Percentiles rank a stretch among this genome's conserved stretches.
Evolutionary conservation across 2,888 invertebrate genomes (phyloP).

Genomic region (Heliconius sara): DNA sequence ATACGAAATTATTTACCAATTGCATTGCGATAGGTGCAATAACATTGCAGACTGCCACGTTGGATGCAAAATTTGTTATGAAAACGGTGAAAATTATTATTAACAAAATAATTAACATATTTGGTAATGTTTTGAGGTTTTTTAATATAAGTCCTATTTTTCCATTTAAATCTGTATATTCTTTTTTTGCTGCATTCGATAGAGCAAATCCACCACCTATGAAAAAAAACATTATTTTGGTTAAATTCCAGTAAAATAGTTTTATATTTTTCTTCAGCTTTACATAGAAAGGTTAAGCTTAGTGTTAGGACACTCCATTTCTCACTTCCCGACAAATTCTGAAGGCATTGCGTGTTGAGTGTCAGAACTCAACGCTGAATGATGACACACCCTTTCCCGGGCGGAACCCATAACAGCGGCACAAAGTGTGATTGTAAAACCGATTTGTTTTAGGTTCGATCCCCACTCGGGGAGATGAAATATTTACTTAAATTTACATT

Average conservation of each 20-base stretch:
- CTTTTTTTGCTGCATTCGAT: conserved; percentile 61
- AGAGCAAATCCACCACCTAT: conserved; percentile 67
- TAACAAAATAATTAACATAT: conserved; percentile 55
- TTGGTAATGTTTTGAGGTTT: conserved; percentile 53
- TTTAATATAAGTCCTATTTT: conserved; percentile 58
- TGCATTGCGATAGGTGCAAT: conserved; percentile 68
- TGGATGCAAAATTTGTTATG: conserved; percentile 73
- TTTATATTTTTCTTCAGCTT: neutral
- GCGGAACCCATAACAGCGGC: too few relatives aligned
- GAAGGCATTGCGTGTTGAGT: too few relatives aligned
- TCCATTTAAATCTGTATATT: conserved; percentile 63
- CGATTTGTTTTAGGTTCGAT: too few relatives aligned
- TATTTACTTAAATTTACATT: too few relatives aligned
- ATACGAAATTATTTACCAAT: conserved; percentile 56
- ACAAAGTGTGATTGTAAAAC: too few relatives aligned
- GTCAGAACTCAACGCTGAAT: too few relatives aligned
- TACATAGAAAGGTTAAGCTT: too few relatives aligned
- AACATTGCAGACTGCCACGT: conserved; percentile 71
- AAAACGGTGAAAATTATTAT: conserved; percentile 61
- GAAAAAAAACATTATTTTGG: neutral
- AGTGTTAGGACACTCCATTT: too few relatives aligned
- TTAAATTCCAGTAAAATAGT: neutral
- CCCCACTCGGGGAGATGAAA: too few relatives aligned
- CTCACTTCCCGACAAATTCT: too few relatives aligned
- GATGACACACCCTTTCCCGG: too few relatives aligned